Evolutionary conservation across 1,140 invertebrate species (phyloP), one percentile per base, ranked within the genome.

Genomic region (Chlorops oryzae): DNA sequence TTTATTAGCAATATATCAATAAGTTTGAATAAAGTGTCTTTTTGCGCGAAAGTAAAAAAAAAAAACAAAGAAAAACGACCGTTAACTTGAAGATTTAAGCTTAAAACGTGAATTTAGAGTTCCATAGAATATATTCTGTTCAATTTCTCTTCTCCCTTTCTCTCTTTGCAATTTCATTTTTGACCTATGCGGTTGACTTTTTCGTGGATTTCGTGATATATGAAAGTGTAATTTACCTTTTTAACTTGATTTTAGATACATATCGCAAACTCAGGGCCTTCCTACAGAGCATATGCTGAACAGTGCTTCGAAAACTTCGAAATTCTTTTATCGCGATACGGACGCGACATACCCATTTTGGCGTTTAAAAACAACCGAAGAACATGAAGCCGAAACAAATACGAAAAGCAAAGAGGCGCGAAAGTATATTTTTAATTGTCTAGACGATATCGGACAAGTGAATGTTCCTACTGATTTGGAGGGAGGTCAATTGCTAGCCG

Each of bases 261-360:
- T 83, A 67, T 80, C 78, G 46, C 81, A 83, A 65, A 80, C 79
- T 18, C 79, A 80, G 67, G 94, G 96, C 32, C 75, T 97, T 62
- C 96, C 97, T 27, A 93, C 96, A 0, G 94, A 98, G 72, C 89
- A 98, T 59, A 98, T 99, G 94, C 79, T 99, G n/a, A 98, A 95
- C 70, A 90, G 88, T 66, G 96, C 95, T 40, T 96, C 93, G 38
- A 99, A 99, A 78, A 98, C 96, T 1, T 91, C 90, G 1, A 93
- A 97, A 73, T 99, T 99, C 77, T 99, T 99, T 76, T 95, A 97
- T 71, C 82, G 95, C 47, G 94, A 96, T 73, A 89, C 92, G 73
- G 92, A 97, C 68, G 91, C 88, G 51, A 95, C 90, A 18, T 96
- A 98, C 76, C 94, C 94, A 25, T 97, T 96, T 77, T 98, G 95